Evolutionary conservation across 2,113 vertebrate species (phyloP).

Genomic region (Saccopteryx bilineata): DNA sequence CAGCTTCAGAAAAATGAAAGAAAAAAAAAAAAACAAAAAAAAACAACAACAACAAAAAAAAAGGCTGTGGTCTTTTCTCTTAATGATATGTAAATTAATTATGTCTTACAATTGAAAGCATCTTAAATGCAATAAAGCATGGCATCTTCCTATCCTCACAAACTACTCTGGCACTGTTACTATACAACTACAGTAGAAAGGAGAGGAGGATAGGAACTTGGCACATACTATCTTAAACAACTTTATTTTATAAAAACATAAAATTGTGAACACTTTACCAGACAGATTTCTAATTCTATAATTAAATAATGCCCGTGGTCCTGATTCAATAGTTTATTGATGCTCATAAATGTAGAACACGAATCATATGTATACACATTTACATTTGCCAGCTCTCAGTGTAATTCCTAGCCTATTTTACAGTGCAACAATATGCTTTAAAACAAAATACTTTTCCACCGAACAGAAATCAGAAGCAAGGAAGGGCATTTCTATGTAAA

Average conservation of each 20-base stretch:
- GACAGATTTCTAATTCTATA: constrained; percentile 13
- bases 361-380: background rate
- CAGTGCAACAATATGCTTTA: background rate
- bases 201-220: background rate
- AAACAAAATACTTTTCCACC: background rate
- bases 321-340: constrained; percentile 22
- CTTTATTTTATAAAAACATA: constrained; percentile 48
- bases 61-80: background rate
- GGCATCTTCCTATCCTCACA: background rate
- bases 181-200: background rate
- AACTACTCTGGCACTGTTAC: background rate
- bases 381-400: background rate
- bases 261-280: constrained; percentile 28
- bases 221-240: constrained; percentile 39
- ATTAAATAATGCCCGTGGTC: constrained; percentile 10
- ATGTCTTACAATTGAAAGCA: background rate
- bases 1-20: too few species aligned
- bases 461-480: background rate
- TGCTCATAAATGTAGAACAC: background rate
- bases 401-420: background rate
- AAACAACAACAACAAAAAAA: too few species aligned
- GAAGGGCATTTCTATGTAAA: constrained; percentile 23
- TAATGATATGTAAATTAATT: background rate
- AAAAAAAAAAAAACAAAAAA: too few species aligned
- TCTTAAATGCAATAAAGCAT: constrained; percentile 32